Evolutionary conservation across 2,797 vertebrate species (phyloP).

Genomic region (Microhierax caerulescens): DNA sequence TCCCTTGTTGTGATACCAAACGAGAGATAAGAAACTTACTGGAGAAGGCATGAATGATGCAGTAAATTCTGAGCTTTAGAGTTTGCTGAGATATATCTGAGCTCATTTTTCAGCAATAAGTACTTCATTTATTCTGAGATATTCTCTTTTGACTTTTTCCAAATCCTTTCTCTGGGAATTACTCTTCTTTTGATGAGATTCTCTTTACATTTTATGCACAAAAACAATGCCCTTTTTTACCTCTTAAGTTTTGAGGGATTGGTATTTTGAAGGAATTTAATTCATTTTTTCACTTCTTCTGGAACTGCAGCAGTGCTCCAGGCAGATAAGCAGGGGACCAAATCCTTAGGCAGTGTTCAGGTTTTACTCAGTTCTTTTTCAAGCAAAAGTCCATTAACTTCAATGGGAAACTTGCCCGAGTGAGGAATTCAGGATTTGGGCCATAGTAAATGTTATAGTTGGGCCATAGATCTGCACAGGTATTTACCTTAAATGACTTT

Average conservation of each 20-base stretch:
- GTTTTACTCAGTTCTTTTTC: conserved; percentile 52
- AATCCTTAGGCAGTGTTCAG: conserved; percentile 8
- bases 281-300: conserved; percentile 21
- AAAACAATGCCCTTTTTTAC: conserved; percentile 16
- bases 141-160: conserved; percentile 52
- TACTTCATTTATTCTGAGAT: conserved; percentile 70
- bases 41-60: conserved; percentile 57
- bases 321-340: conserved; percentile 18
- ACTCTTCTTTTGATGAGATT: conserved; percentile 33
- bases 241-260: conserved; percentile 9
- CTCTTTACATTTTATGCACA: not conserved
- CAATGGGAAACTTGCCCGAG: conserved; percentile 7
- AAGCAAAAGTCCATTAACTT: conserved; percentile 37
- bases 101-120: conserved; percentile 76
- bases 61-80: conserved; percentile 75
- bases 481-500: conserved; percentile 63
- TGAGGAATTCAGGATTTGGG: conserved; percentile 13
- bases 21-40: conserved; percentile 71
- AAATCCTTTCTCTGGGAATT: conserved; percentile 41
- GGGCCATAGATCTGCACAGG: not conserved
- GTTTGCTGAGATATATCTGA: conserved; percentile 62
- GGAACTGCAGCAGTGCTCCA: not conserved
- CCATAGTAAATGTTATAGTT: conserved; percentile 54
- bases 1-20: conserved; percentile 74
- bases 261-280: not conserved